Conservation (phyloP, 2,113 vertebrate genomes). For the Amia ocellicauda region DNA sequence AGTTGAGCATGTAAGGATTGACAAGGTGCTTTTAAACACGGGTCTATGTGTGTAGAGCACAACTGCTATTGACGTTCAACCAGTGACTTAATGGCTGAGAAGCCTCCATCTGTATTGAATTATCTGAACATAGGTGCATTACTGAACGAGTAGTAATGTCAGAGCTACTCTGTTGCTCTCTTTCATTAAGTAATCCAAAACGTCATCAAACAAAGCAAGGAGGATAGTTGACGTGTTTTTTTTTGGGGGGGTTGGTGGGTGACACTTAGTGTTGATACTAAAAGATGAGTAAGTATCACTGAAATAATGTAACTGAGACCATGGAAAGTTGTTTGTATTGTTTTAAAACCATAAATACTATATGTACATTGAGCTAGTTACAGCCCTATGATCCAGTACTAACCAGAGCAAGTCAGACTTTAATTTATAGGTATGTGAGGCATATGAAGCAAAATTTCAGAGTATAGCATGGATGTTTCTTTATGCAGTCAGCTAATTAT, state of each 20-base stretch:
- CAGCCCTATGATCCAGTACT: too few relatives aligned
- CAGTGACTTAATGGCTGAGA: neutral
- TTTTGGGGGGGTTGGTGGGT: neutral
- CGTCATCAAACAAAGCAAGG: neutral
- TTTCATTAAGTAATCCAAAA: neutral
- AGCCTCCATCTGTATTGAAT: neutral
- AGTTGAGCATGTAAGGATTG: slow-evolving; percentile 23
- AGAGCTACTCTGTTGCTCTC: neutral
- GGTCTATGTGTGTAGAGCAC: slow-evolving; percentile 32
- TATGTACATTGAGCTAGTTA: too few relatives aligned
- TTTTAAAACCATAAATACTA: too few relatives aligned
- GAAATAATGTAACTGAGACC: too few relatives aligned
- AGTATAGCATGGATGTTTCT: too few relatives aligned
- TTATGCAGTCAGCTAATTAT: too few relatives aligned
- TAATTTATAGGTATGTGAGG: too few relatives aligned
- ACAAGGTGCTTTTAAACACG: slow-evolving; percentile 33
- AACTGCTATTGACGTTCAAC: neutral
- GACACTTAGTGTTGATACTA: neutral
- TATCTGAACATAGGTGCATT: neutral
- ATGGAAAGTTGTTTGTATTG: too few relatives aligned
- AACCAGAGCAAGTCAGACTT: too few relatives aligned
- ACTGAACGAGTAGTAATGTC: neutral
- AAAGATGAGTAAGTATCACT: neutral
- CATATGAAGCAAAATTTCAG: too few relatives aligned
- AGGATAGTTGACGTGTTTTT: neutral